phyloP scores from a whole-genome alignment of 2,888 invertebrate genomes.

The Lithophane ornitopus region DNA sequence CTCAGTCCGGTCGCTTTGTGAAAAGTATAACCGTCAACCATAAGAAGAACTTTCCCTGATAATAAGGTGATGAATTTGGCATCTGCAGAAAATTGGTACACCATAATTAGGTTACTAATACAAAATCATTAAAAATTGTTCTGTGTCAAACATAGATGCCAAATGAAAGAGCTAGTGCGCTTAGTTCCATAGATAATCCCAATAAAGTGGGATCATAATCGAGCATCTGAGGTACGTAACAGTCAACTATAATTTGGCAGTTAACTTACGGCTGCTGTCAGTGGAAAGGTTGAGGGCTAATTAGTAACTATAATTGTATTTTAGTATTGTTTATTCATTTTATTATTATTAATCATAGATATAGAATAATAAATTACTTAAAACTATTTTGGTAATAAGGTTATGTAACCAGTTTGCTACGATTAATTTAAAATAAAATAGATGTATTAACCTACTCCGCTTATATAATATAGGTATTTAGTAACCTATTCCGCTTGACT shows the following conservation, averaged over 20 bases:
- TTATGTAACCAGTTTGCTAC: not conserved
- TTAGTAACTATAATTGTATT: not conserved
- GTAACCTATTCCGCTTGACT: too few relatives aligned
- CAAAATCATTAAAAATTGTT: not conserved
- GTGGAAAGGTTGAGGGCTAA: not conserved
- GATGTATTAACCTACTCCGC: too few relatives aligned
- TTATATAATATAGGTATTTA: too few relatives aligned
- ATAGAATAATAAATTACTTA: slow-evolving; percentile 4
- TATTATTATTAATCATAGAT: not conserved
- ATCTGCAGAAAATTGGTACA: slow-evolving; percentile 32
- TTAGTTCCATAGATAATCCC: too few relatives aligned
- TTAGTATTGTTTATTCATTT: slow-evolving; percentile 15
- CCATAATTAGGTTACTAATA: not conserved
- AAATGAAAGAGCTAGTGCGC: too few relatives aligned
- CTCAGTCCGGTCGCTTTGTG: slow-evolving; percentile 38
- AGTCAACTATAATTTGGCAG: too few relatives aligned
- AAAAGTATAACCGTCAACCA: slow-evolving; percentile 57
- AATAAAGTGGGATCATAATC: too few relatives aligned
- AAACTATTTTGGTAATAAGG: slow-evolving; percentile 2
- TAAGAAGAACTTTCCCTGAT: slow-evolving; percentile 49
- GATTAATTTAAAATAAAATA: not conserved
- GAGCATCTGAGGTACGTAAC: too few relatives aligned
- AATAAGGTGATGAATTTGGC: slow-evolving; percentile 43
- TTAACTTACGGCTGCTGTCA: too few relatives aligned
- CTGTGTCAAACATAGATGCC: too few relatives aligned